A percentile compares a stretch with the other conserved stretches of the same genome.
Conservation (phyloP, 35 echinoderm and acorn worm species). For the Strongylocentrotus purpuratus region DNA sequence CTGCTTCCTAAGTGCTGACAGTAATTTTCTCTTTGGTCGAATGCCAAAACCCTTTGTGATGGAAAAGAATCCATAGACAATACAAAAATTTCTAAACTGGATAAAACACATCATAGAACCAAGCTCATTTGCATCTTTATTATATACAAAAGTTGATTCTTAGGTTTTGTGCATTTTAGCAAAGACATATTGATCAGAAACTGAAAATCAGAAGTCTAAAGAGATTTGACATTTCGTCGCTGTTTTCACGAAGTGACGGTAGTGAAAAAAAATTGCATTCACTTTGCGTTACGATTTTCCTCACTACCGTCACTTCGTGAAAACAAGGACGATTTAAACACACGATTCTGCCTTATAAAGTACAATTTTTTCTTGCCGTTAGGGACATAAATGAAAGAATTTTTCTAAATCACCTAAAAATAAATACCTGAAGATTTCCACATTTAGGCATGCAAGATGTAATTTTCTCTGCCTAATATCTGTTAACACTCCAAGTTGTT, state of each 20-base stretch:
- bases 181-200: background rate
- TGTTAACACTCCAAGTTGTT: constrained; percentile 3
- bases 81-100: no score
- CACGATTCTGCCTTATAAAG: background rate
- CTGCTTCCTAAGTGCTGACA: no score
- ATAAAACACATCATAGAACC: background rate
- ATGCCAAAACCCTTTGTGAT: background rate
- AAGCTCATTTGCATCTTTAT: background rate
- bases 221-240: constrained; percentile 5
- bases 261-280: no score
- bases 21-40: background rate
- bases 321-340: no score
- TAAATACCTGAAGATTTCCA: background rate
- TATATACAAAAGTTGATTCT: background rate
- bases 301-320: no score
- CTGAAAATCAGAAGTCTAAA: background rate
- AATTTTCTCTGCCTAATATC: background rate
- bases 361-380: background rate
- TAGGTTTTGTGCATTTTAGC: background rate
- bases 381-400: background rate
- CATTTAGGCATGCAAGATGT: background rate
- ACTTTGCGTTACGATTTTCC: no score
- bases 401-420: background rate
- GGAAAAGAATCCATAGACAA: background rate
- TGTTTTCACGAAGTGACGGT: no score